Percentiles rank a stretch among this genome's conserved stretches.
These are phyloP conservation scores for Dasysyrphus tricinctus DNA, from an alignment of 2,888 invertebrate genomes.

Conservation along the genomic window DNA sequence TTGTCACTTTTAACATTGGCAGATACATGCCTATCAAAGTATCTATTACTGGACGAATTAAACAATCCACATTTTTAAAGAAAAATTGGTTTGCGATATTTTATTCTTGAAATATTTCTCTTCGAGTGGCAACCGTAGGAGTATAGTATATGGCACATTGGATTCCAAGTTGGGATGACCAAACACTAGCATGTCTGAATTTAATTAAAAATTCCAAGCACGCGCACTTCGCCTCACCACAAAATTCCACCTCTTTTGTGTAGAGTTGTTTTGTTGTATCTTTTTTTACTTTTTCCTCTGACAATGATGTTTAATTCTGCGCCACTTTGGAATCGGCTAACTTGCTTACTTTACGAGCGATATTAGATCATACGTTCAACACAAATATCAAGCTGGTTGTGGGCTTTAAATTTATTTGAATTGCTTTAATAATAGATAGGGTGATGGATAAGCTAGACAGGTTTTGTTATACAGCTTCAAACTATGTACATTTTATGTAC, in stretches of 20 bases:
- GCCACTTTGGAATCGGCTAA: slow-evolving; percentile 33
- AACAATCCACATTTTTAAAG: too few relatives aligned
- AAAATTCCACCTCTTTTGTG: slow-evolving; percentile 52
- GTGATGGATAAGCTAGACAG: not conserved
- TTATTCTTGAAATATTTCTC: not conserved
- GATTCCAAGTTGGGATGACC: slow-evolving; percentile 39
- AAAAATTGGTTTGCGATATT: too few relatives aligned
- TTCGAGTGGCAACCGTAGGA: slow-evolving; percentile 19
- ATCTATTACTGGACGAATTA: too few relatives aligned
- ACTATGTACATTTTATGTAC: not conserved
- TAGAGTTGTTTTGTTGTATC: slow-evolving; percentile 38
- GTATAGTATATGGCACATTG: slow-evolving; percentile 3
- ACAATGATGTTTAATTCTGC: slow-evolving; percentile 17
- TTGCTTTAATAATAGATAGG: not conserved
- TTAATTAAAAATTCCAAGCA: slow-evolving; percentile 49
- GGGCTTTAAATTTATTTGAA: slow-evolving; percentile 30
- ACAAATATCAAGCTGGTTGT: slow-evolving; percentile 11
- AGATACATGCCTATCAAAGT: too few relatives aligned
- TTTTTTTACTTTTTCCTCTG: not conserved
- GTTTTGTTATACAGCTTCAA: not conserved
- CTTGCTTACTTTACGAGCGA: slow-evolving; percentile 44
- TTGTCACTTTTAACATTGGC: too few relatives aligned
- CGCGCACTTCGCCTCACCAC: slow-evolving; percentile 66
- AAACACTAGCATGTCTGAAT: slow-evolving; percentile 36
- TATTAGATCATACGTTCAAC: slow-evolving; percentile 52